These are phyloP conservation scores for Bubo scandiacus DNA, from an alignment of 2,113 vertebrate genomes.

Conservation along the genomic window DNA sequence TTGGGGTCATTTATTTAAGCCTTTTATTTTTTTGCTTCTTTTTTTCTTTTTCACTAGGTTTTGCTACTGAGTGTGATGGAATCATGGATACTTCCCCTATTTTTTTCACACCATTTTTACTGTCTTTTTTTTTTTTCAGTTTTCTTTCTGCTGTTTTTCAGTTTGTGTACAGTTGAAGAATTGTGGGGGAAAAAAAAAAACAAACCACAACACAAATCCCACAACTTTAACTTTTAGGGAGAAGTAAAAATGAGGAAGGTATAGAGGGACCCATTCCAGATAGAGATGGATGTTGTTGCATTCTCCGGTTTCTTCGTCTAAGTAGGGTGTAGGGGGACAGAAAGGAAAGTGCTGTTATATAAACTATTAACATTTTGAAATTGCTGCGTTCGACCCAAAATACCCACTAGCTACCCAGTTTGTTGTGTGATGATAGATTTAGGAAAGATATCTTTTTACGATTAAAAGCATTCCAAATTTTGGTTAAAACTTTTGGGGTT, in stretches of 20 bases:
- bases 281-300: neutral
- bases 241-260: neutral
- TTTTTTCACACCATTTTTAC: neutral
- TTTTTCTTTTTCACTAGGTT: neutral
- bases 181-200: neutral
- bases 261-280: neutral
- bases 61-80: neutral
- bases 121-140: neutral
- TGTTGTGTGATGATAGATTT: neutral
- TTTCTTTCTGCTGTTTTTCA: neutral
- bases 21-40: neutral
- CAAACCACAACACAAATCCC: neutral
- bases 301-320: neutral
- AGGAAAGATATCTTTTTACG: neutral
- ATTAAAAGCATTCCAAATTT: neutral
- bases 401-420: neutral
- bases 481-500: neutral
- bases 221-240: neutral
- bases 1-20: neutral
- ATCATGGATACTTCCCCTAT: neutral
- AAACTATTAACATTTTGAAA: neutral
- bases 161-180: neutral
- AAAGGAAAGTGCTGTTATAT: neutral
- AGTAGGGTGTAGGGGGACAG: rapidly evolving
- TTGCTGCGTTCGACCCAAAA: neutral